A percentile compares a stretch with the other conserved stretches of the same genome.
phyloP scores from a whole-genome alignment of 2,113 vertebrate genomes.

The Psephotus haematonotus region DNA sequence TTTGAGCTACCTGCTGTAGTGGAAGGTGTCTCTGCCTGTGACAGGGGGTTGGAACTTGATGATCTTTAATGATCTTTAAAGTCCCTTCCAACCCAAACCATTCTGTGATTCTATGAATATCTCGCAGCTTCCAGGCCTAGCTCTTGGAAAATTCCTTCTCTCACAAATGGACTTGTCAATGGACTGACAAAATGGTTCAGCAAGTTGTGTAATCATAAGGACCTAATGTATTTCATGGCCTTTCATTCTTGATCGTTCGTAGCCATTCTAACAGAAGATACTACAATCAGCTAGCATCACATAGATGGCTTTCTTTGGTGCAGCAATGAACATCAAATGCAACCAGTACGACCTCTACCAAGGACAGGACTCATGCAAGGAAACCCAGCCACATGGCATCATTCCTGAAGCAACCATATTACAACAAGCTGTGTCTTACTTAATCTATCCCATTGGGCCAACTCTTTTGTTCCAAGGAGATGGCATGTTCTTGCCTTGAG shows the following conservation, averaged over 20 bases:
- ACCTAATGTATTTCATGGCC: not conserved
- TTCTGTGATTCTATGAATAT: not conserved
- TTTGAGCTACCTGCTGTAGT: not conserved
- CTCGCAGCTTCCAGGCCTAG: not conserved
- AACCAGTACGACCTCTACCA: not conserved
- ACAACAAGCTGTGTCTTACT: not conserved
- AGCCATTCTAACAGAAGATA: not conserved
- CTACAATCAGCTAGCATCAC: not conserved
- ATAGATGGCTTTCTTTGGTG: not conserved
- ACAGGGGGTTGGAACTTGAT: not conserved
- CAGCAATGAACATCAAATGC: not conserved
- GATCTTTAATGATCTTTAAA: not conserved
- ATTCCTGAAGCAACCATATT: not conserved
- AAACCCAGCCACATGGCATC: not conserved
- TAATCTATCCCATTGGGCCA: not conserved
- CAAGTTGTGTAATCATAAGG: not conserved
- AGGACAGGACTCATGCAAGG: not conserved
- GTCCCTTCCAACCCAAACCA: not conserved
- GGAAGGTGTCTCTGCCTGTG: not conserved
- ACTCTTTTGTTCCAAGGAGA: not conserved
- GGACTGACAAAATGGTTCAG: not conserved
- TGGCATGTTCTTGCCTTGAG: not conserved
- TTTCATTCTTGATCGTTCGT: not conserved
- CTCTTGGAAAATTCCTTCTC: not conserved
- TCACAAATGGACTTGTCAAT: not conserved